Conservation (phyloP, 2,888 invertebrate species). For the Erannis defoliaria region DNA sequence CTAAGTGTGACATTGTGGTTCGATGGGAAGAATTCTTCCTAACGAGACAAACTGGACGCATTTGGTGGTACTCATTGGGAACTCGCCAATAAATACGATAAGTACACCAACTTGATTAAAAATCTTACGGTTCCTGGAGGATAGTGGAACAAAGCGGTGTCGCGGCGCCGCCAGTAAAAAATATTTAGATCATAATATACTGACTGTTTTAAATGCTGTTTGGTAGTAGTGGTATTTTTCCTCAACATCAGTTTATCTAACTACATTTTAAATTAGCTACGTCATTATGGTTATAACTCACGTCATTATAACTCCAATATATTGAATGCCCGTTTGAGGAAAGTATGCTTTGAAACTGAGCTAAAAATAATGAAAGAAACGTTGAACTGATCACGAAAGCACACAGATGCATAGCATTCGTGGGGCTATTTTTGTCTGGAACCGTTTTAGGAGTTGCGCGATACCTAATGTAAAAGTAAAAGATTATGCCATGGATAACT, state of each 20-base stretch:
- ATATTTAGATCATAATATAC: too few species aligned
- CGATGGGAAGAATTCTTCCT: too few species aligned
- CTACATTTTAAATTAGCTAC: background rate
- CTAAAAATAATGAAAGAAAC: slow-evolving; percentile 21
- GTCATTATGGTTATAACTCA: background rate
- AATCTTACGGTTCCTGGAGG: too few species aligned
- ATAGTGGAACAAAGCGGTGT: too few species aligned
- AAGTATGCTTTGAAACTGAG: slow-evolving; percentile 9
- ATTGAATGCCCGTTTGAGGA: slow-evolving; percentile 8
- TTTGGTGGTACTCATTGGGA: too few species aligned
- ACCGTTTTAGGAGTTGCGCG: slow-evolving; percentile 32
- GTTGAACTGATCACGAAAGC: slow-evolving; percentile 19
- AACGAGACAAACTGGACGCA: too few species aligned
- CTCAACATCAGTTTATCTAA: slow-evolving; percentile 1
- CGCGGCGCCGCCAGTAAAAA: too few species aligned
- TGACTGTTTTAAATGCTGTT: too few species aligned
- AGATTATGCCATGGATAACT: too few species aligned
- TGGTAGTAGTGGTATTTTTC: background rate
- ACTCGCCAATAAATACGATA: too few species aligned
- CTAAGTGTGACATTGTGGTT: too few species aligned
- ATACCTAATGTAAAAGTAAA: background rate
- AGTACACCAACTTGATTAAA: too few species aligned
- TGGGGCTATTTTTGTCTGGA: slow-evolving; percentile 55
- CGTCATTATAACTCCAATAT: background rate
- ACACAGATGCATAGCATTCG: slow-evolving; percentile 50